Evolutionary conservation across 53 echinoderm and acorn worm genomes (phyloP), one percentile per base, ranked within the genome.

Genomic region (Arbacia lixula): DNA sequence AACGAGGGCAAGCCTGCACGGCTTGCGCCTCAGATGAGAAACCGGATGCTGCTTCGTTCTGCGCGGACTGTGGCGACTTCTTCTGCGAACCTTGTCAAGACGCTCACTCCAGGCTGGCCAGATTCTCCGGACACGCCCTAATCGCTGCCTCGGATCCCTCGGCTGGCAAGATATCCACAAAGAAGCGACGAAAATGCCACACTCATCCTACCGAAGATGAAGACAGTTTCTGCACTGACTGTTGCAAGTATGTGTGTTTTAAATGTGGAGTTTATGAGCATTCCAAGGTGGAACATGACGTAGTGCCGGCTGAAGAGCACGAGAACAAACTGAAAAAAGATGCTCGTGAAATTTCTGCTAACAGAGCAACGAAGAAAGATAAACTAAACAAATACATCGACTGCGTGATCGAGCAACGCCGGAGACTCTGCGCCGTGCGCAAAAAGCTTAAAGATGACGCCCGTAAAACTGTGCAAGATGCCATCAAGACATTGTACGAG

Each of bases 211-310:
- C 25, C 2, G 71, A 71, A 29, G 26, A 46, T 19, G 49, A 71
- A 29, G 71, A 71, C 11, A 42, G 71, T 17, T 71, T 71, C 49
- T 71, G 71, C 28, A 38, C 30, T 27, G 30, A 49, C 11, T 71
- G 71, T 29, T 5, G 71, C 21, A 71, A 10, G 28, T 71, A 38
- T 17, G 49, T 26, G 9, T 71, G 71, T 46, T 71, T 71, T 46
- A 71, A 46, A 17, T 71, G 49, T 30, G 49, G 49, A 28, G 17
- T 46, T 1, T 22, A 38, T 10, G 71, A 71, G 11, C 71, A 71
- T 46, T 12, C 50, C 2, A 3, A 49, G 24, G 4, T 38, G 40
- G 49, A 39, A 25, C 71, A 71, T 30, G 6, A 10, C 2, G 12
- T 71, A 0, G 22, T 71, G 1, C 42, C 40, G 40, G 71, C 71